Evolutionary conservation across 1,140 invertebrate genomes (phyloP).

Genomic region (fruit fly (Drosophila melanogaster)): Release_6_plus_ISO1_MT NC_004354.4:1839001-1839500

Average conservation of each 20-base stretch:
- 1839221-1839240: not conserved
- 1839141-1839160: not conserved
- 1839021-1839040: conserved; percentile 13
- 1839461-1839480: not conserved
- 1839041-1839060: conserved; percentile 3
- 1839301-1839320: not conserved
- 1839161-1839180: not conserved
- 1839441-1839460: not conserved
- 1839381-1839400: too few species aligned
- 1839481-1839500: not conserved
- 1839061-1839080: conserved; percentile 49
- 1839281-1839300: not conserved
- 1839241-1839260: not conserved
- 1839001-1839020: conserved; percentile 9
- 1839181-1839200: too few species aligned
- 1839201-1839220: not conserved
- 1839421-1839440: too few species aligned
- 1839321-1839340: too few species aligned
- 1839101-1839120: conserved; percentile 70
- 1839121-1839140: conserved; percentile 71
- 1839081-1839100: conserved; percentile 53
- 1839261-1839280: not conserved
- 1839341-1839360: not conserved
- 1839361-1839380: not conserved
- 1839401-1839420: too few species aligned